phyloP scores from a whole-genome alignment of 2,888 invertebrate species.

The Ferdinandea cuprea region DNA sequence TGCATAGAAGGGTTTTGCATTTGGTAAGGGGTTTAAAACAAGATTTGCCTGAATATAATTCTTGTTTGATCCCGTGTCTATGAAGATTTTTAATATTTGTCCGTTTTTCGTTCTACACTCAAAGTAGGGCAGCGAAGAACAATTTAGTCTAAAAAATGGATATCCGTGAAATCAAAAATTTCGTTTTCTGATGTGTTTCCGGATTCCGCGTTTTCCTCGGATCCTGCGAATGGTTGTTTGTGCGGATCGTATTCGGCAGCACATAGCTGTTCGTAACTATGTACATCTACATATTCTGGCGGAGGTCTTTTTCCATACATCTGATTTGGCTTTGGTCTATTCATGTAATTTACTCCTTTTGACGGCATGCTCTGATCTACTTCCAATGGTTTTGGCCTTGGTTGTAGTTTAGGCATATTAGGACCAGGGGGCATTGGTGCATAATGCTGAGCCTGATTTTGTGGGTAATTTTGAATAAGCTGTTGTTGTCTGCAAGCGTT shows the following conservation, averaged over 20 bases:
- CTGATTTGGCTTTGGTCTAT: slow-evolving; percentile 6
- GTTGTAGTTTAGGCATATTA: too few relatives aligned
- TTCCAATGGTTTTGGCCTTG: not conserved
- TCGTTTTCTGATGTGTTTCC: not conserved
- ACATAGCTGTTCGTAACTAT: too few relatives aligned
- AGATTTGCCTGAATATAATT: not conserved
- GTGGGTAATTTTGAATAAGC: slow-evolving; percentile 1
- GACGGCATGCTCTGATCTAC: slow-evolving; percentile 10
- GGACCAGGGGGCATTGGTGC: too few relatives aligned
- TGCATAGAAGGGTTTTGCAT: not conserved
- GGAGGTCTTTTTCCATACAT: slow-evolving; percentile 12
- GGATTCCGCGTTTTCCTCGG: not conserved
- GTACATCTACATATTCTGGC: not conserved
- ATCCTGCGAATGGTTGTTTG: not conserved
- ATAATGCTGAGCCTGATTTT: too few relatives aligned
- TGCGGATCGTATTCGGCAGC: not conserved
- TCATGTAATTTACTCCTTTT: slow-evolving; percentile 27
- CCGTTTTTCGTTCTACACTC: not conserved
- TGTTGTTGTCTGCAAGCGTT: not conserved
- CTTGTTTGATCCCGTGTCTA: too few relatives aligned
- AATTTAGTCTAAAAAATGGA: too few relatives aligned
- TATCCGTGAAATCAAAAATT: slow-evolving; percentile 47
- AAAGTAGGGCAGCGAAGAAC: not conserved
- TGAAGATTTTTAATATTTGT: too few relatives aligned
- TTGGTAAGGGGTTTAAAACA: not conserved